Base-by-base conservation (phyloP, 2,113 vertebrate species). In the Alligator mississippiensis region DNA sequence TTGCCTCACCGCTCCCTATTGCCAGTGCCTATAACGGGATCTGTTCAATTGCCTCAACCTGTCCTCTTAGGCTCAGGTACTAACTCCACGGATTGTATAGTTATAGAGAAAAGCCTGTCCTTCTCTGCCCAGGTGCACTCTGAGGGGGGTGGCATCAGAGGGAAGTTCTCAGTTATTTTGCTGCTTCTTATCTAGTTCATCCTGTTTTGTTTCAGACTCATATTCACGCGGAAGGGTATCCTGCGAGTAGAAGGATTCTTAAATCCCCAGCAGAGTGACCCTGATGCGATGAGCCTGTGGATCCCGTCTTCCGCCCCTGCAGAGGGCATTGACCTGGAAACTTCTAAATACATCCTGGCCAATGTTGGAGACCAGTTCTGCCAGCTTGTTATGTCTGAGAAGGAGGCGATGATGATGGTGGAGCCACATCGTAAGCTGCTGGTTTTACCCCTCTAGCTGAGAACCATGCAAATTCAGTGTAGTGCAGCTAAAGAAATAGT, bases 331-430 rank as follows among this genome's bases (percentile, higher is more conserved):
- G 99, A 99, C 95, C 98, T 99, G 77, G 99, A 99, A 96, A 99
- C 99, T 75, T 99, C 99, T 82, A 99, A 99, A 97, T 99, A 99
- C 82, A 99, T 99, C 96, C 97, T 99, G 95, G 99, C 99, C 94
- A 99, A 99, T 25, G 99, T 99, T 91, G 99, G 99, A 66, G 99
- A 99, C 98, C 99, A 99, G 97, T 99, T 99, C 96, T 99, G 99
- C 94, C 99, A 99, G 96, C 98, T 99, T 13, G 99, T 99, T 94
- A 99, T 99, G 99, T 99, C 99, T 28, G 99, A 99, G 96, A 99
- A 99, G 93, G 99, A 99, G 90, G 99, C 99, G 78, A 99, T 99
- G 99, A 99, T 99, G 99, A 99, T 99, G 99, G 99, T 99, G 91
- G 99, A 99, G 90, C 99, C 99, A 92, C 99, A 99, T 97, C 99